Conservation (phyloP, 2,113 vertebrate species). For the Equus przewalskii region DNA sequence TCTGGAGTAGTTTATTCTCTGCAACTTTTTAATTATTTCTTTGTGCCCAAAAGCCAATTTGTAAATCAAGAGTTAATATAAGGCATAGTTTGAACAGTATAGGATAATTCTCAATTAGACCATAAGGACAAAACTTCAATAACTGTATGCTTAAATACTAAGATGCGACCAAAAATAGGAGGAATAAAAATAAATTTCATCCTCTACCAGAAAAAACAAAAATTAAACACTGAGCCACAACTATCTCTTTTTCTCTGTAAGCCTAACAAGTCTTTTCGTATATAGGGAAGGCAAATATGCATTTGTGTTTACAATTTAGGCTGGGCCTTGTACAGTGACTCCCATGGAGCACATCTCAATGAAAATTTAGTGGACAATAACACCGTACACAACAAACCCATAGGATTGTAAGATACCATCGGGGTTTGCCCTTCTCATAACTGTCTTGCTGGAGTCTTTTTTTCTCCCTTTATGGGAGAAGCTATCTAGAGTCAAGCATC, state of each 20-base stretch:
- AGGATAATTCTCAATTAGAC: conserved; percentile 26
- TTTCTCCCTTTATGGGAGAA: conserved; percentile 41
- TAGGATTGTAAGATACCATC: not conserved
- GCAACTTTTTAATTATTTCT: conserved; percentile 46
- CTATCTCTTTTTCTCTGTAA: conserved; percentile 1
- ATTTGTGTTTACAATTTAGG: conserved; percentile 44
- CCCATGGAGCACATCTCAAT: not conserved
- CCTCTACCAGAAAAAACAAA: conserved; percentile 45
- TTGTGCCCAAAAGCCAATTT: not conserved
- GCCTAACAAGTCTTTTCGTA: conserved; percentile 34
- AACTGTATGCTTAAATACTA: conserved; percentile 16
- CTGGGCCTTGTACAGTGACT: conserved; percentile 1
- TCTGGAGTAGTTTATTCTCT: not conserved
- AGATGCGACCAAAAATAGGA: conserved; percentile 6
- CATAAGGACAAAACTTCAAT: conserved; percentile 3
- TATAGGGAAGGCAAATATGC: not conserved
- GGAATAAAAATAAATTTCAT: conserved; percentile 3
- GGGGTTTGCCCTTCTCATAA: not conserved
- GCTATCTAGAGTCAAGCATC: conserved; percentile 65
- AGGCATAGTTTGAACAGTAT: not conserved
- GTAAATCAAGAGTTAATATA: conserved; percentile 55
- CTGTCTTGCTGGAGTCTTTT: conserved; percentile 31
- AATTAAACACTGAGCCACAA: conserved; percentile 27
- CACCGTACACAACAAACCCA: not conserved
- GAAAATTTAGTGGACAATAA: conserved; percentile 13